phyloP scores from a whole-genome alignment of 1,140 invertebrate genomes.

The Procambarus virginalis region DNA sequence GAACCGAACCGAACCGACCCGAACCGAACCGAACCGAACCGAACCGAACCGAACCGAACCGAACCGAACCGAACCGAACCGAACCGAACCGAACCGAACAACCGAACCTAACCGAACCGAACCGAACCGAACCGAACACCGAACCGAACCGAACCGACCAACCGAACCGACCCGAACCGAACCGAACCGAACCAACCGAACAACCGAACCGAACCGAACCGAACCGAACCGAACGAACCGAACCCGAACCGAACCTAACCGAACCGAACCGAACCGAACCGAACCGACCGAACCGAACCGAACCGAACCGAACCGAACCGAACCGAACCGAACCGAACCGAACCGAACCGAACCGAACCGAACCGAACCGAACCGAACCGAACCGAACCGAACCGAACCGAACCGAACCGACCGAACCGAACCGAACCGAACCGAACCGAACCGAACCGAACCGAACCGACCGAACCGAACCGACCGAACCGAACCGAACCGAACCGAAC shows the following conservation, averaged over 20 bases:
- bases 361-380: slow-evolving; percentile 71
- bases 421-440: slow-evolving; percentile 63
- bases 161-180: too few relatives aligned
- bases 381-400: background rate
- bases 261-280: slow-evolving; percentile 25
- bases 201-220: slow-evolving; percentile 59
- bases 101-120: too few relatives aligned
- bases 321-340: slow-evolving; percentile 27
- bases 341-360: slow-evolving; percentile 70
- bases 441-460: slow-evolving; percentile 69
- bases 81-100: too few relatives aligned
- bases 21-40: slow-evolving; percentile 71
- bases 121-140: too few relatives aligned
- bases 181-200: too few relatives aligned
- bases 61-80: slow-evolving; percentile 70
- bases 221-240: slow-evolving; percentile 28
- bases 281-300: background rate
- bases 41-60: slow-evolving; percentile 70
- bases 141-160: too few relatives aligned
- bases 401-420: background rate
- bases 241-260: too few relatives aligned
- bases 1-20: too few relatives aligned
- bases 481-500: slow-evolving; percentile 28
- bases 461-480: slow-evolving; percentile 56
- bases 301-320: slow-evolving; percentile 14